Evolutionary conservation across 2,797 vertebrate genomes (phyloP), one percentile per base, ranked within the genome.

Genomic region (Sebastes oblongus): DNA sequence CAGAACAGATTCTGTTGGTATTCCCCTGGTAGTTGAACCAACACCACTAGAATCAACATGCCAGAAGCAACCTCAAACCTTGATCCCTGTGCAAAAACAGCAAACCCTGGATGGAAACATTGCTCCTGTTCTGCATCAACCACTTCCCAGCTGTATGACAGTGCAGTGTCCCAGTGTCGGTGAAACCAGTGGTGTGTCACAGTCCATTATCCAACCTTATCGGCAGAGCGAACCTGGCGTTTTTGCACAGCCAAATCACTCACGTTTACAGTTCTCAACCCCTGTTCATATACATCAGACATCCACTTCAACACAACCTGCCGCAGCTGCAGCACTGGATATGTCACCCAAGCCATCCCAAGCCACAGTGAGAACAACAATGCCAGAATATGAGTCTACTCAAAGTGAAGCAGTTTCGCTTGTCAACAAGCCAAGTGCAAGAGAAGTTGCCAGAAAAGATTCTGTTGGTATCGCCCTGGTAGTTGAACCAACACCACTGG

Each of bases 291-390:
- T 70, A 65, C 24, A 67, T 74, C 84, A 86, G 46, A 52, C 58
- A 54, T 82, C 52, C 20, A 56, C 70, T 24, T 86, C 85, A 54
- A 42, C 54, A 60, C 84, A 94, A 1, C 75, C 95, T 59, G 86
- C 95, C 74, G 93, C 94, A 92, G 94, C 87, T 66, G 13, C 8
- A 4, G 93, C 95, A 29, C 42, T 94, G 62, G 93, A 95, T 86
- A 94, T 94, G 94, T 95, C 95, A 80, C 80, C 89, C 22, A 94
- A 89, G 68, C 78, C 73, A 74, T 29, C 58, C 22, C 70, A 89
- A 75, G 22, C 29, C 13, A 58, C 29, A 46, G 16, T 36, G 30
- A 72, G 4, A 69, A 74, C 64, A 69, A 42, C 42, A 58, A 16
- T 54, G 9, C 24, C 66, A 52, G 71, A 82, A 52, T 22, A 76